Evolutionary conservation across 2,797 vertebrate genomes (phyloP), one percentile per base, ranked within the genome.

Genomic region (Tenualosa ilisha): DNA sequence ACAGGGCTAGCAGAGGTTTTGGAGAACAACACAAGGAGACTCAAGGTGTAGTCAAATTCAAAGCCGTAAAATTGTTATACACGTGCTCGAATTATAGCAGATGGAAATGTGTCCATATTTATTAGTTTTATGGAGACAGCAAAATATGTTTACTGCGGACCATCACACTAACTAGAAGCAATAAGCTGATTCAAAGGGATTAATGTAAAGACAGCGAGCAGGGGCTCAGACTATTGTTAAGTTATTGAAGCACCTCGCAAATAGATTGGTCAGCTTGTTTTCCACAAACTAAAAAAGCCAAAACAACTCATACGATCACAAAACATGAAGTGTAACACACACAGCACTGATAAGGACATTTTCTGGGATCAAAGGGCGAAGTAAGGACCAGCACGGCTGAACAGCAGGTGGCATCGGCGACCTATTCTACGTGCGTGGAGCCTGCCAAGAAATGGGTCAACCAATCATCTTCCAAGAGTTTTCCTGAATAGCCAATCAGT

Each of bases 331-430:
- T 40, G 26, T 37, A 63, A 22, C 54, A 65, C 7, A 26, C 2
- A 2, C 61, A 51, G 46, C 13, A 72, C 31, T 72, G 65, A 40
- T 72, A 72, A 72, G 26, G 31, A 37, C 15, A 72, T 37, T 37
- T 37, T 72, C 63, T 72, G 15, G 65, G 65, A 72, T 72, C 65
- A 72, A 72, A 72, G 65, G 65, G 65, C 65, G 65, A 37, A 40
- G 31, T 12, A 11, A 40, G 26, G 65, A 15, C 65, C 31, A 72
- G 3, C 26, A 37, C 13, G 61, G 22, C 75, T 43, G 37, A 46
- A 82, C 81, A 4, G 86, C 84, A 87, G 81, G 86, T 83, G 81
- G 81, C 81, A 82, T 83, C 86, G 68, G 79, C 8, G 56, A 17
- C n/a, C 24, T 26, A 81, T 59, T 72, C 11, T 40, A 37, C 50